Conservation (phyloP, 2,113 vertebrate species). For the Atractosteus spatula region DNA sequence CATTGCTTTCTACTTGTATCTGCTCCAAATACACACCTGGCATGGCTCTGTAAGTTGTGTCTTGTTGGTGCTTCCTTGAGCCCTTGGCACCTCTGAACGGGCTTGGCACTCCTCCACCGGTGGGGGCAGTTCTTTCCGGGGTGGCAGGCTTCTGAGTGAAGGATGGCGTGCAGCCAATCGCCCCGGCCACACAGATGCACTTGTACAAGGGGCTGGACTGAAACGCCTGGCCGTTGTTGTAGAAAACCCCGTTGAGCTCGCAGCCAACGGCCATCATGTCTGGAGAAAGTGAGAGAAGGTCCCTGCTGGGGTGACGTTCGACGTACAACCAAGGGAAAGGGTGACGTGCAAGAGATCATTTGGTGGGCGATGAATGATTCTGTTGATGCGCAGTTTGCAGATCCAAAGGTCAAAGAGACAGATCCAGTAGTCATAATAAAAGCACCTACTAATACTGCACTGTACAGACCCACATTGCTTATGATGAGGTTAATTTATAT, state of each 20-base stretch:
- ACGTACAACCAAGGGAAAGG: too few relatives aligned
- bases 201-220: conserved; percentile 82
- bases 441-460: too few relatives aligned
- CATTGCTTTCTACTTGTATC: conserved; percentile 10
- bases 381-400: too few relatives aligned
- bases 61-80: conserved; percentile 62
- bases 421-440: too few relatives aligned
- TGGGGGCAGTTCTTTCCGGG: conserved; percentile 48
- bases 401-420: too few relatives aligned
- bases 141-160: conserved; percentile 69
- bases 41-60: conserved; percentile 70
- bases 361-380: too few relatives aligned
- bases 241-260: conserved; percentile 80
- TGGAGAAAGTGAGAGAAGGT: conserved; percentile 46
- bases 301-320: too few relatives aligned
- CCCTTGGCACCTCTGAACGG: conserved; percentile 47
- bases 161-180: conserved; percentile 85
- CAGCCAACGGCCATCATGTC: conserved; percentile 90
- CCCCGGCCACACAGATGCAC: conserved; percentile 87
- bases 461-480: too few relatives aligned
- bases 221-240: conserved; percentile 85
- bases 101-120: conserved; percentile 50
- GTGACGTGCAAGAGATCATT: too few relatives aligned
- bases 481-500: too few relatives aligned
- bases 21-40: conserved; percentile 72